phyloP scores from a whole-genome alignment of 2,797 vertebrate species.

The Leptoclinus maculatus region DNA sequence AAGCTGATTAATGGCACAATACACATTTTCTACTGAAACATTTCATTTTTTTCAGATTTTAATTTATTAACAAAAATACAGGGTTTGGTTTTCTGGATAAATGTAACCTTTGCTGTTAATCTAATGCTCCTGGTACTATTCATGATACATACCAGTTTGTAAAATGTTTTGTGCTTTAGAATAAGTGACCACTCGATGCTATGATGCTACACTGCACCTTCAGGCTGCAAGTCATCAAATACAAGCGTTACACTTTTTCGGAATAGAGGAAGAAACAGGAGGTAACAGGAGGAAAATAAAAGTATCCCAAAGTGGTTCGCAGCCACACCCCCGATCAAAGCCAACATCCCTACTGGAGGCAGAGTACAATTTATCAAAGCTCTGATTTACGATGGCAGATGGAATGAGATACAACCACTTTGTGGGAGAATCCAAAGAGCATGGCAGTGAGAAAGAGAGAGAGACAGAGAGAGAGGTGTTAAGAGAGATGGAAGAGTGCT shows the following conservation, averaged over 20 bases:
- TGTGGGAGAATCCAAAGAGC: slow-evolving; percentile 39
- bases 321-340: neutral
- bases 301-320: slow-evolving; percentile 3
- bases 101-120: slow-evolving; percentile 60
- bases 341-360: slow-evolving; percentile 6
- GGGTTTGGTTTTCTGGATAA: slow-evolving; percentile 51
- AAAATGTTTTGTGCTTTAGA: slow-evolving; percentile 57
- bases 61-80: slow-evolving; percentile 51
- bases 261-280: neutral
- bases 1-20: slow-evolving; percentile 82
- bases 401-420: slow-evolving; percentile 48
- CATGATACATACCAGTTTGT: slow-evolving; percentile 62
- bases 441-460: slow-evolving; percentile 12
- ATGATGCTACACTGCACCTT: slow-evolving; percentile 16
- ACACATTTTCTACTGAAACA: slow-evolving; percentile 69
- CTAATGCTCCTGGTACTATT: slow-evolving; percentile 65
- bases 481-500: slow-evolving; percentile 52
- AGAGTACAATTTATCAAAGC: slow-evolving; percentile 10
- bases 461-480: slow-evolving; percentile 19
- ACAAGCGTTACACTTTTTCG: slow-evolving; percentile 17
- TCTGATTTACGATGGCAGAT: slow-evolving; percentile 31
- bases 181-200: slow-evolving; percentile 21
- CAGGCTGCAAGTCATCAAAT: slow-evolving; percentile 11
- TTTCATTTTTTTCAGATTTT: slow-evolving; percentile 54
- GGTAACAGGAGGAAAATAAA: neutral